phyloP scores from a whole-genome alignment of 2,113 vertebrate genomes.

The Arizona elegans region DNA sequence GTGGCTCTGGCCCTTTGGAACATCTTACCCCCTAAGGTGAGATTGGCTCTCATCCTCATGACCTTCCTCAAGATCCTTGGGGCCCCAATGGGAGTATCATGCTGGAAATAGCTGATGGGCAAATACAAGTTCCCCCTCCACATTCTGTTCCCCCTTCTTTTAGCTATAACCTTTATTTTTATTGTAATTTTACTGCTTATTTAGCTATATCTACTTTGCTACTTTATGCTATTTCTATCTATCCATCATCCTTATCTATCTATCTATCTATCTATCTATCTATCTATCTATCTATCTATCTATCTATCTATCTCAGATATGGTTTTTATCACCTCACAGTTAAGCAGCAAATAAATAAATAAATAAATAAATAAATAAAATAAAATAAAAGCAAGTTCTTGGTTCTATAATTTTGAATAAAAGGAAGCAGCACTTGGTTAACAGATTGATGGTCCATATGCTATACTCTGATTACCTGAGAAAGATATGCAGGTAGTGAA shows the following conservation, averaged over 20 bases:
- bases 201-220: neutral
- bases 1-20: no score
- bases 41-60: no score
- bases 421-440: neutral
- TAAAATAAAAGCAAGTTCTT: neutral
- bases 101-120: no score
- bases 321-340: neutral
- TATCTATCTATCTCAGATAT: neutral
- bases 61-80: no score
- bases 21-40: no score
- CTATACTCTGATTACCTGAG: neutral
- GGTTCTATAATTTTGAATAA: neutral
- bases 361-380: neutral
- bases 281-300: no score
- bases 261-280: no score
- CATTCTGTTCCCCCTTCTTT: no score
- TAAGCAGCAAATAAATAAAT: neutral
- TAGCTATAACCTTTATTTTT: neutral
- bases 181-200: neutral
- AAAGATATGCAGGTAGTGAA: neutral
- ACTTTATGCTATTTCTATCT: no score
- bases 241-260: no score
- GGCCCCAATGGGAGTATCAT: no score
- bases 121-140: no score
- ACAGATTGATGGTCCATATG: neutral